These are phyloP conservation scores for Lottia scabra DNA, from an alignment of 2,888 invertebrate species.

Conservation along the genomic window DNA sequence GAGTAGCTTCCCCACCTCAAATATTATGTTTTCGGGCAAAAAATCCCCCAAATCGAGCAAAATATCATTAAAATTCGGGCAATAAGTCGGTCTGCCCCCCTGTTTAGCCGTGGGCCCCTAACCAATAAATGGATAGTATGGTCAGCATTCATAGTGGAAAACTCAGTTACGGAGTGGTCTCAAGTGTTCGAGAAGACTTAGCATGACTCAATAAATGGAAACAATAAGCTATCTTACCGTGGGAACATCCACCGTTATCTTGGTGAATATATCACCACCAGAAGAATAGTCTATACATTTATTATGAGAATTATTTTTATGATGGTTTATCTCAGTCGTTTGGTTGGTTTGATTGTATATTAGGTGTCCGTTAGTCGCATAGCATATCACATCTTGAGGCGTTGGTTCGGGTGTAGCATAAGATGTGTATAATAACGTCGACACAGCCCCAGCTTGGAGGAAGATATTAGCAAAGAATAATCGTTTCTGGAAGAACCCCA, in stretches of 20 bases:
- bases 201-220: neutral
- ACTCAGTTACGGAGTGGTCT: neutral
- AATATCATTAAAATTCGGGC: no score
- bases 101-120: no score
- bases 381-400: slow-evolving; percentile 21
- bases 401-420: slow-evolving; percentile 32
- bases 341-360: neutral
- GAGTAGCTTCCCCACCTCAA: no score
- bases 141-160: neutral
- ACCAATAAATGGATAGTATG: no score
- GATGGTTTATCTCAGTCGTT: no score
- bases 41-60: no score
- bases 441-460: slow-evolving; percentile 44
- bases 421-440: slow-evolving; percentile 40
- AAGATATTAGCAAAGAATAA: slow-evolving; percentile 40
- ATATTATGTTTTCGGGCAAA: no score
- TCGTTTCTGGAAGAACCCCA: slow-evolving; percentile 57
- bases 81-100: no score
- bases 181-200: neutral
- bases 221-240: neutral
- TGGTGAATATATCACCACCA: slow-evolving; percentile 5
- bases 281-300: slow-evolving; percentile 5
- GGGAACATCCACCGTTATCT: slow-evolving; percentile 17
- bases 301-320: neutral
- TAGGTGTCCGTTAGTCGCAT: slow-evolving; percentile 15